Evolutionary conservation across 2,797 vertebrate genomes (phyloP).

Genomic region (Sternotherus odoratus): DNA sequence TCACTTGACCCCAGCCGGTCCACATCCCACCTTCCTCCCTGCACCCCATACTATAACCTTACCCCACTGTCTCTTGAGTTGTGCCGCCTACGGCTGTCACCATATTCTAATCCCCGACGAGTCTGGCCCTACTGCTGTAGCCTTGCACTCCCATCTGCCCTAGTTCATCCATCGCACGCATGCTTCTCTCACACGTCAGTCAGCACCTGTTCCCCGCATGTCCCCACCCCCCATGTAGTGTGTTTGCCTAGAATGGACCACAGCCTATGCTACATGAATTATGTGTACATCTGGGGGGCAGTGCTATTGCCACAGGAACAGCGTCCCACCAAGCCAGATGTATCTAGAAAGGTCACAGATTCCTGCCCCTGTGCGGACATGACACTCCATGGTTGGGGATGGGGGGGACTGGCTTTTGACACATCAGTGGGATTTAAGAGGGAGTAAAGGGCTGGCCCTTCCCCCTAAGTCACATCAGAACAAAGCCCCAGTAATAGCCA

Average conservation of each 20-base stretch:
- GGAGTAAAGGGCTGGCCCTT: constrained; percentile 54
- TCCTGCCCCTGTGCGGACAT: background rate
- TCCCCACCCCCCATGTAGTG: background rate
- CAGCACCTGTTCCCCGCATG: background rate
- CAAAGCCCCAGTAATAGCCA: constrained; percentile 29
- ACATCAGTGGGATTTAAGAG: constrained; percentile 38
- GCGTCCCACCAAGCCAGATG: accelerated
- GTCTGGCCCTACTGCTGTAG: background rate
- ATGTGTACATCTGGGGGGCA: accelerated
- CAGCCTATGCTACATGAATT: accelerated
- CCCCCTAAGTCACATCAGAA: constrained; percentile 23
- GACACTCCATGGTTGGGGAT: background rate
- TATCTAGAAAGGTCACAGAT: constrained; percentile 29
- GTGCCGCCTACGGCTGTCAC: constrained; percentile 33
- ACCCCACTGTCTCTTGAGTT: background rate
- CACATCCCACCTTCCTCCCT: background rate
- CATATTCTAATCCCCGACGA: background rate
- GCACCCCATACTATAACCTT: constrained; percentile 15
- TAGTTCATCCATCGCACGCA: background rate
- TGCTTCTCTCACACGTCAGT: background rate
- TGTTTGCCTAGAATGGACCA: accelerated
- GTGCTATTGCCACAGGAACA: background rate
- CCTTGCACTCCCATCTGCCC: background rate
- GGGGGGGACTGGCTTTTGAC: constrained; percentile 38
- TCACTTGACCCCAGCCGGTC: background rate